Conservation (phyloP, 2,888 invertebrate genomes). For the Drosophila gaucha region DNA sequence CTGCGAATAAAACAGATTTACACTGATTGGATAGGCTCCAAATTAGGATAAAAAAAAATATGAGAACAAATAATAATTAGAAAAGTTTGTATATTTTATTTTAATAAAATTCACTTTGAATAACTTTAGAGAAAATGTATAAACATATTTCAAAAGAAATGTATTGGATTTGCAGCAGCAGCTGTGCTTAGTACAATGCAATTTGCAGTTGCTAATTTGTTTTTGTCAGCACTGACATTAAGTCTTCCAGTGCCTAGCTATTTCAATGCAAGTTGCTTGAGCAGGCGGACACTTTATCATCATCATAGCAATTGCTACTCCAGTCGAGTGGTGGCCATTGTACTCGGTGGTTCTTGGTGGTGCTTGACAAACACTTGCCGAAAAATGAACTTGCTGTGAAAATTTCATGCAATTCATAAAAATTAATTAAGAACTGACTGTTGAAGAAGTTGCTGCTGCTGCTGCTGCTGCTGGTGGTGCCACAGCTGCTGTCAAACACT, state of each 20-base stretch:
- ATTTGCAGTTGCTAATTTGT: slow-evolving; percentile 10
- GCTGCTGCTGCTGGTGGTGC: slow-evolving; percentile 5
- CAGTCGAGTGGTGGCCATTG: slow-evolving; percentile 42
- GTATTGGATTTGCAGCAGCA: not conserved
- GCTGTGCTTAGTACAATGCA: slow-evolving; percentile 5
- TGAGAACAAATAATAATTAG: too few species aligned
- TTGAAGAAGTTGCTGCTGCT: slow-evolving; percentile 27
- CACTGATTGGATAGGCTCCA: too few species aligned
- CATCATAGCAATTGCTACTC: slow-evolving; percentile 52
- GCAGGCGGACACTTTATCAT: slow-evolving; percentile 40
- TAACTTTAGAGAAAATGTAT: not conserved
- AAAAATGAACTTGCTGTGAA: slow-evolving; percentile 60
- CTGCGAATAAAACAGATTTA: too few species aligned
- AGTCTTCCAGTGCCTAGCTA: slow-evolving; percentile 4
- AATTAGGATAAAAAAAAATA: too few species aligned
- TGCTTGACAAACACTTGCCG: slow-evolving; percentile 55
- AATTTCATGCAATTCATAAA: slow-evolving; percentile 74
- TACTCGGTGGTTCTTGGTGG: slow-evolving; percentile 12
- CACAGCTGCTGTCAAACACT: slow-evolving; percentile 61
- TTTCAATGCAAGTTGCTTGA: slow-evolving; percentile 35
- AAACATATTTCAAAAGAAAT: not conserved
- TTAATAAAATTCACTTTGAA: not conserved
- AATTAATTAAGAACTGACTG: slow-evolving; percentile 73
- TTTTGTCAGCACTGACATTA: slow-evolving; percentile 9
- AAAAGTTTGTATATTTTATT: not conserved